Base-by-base conservation (phyloP, 1,140 invertebrate genomes). In the Penaeus vannamei region DNA sequence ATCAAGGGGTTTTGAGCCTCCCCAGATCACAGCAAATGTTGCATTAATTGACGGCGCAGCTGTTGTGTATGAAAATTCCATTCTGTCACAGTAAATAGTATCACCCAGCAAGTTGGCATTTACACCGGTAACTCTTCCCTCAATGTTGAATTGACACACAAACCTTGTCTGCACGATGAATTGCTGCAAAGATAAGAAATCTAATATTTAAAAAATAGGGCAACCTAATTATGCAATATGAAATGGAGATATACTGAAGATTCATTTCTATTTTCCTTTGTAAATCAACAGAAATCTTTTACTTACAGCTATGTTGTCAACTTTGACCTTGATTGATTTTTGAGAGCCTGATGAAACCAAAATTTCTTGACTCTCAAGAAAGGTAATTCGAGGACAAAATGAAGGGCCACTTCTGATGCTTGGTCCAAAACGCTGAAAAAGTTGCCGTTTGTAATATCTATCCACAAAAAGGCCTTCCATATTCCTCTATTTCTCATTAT, bases 71-170 rank as follows among this genome's bases (percentile, higher is more conserved):
- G 96, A 96, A 93, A 98, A 98, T 93, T 97, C 97, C 94, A 98
- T 98, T 62, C 95, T 94, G 92, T 98, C 97, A 93, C 98, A 98
- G 93, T 98, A 98, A 93, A 98, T 98, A 64, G 97, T 98, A 93
- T 98, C 97, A 53, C 96, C 97, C 20, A 98, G 93, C 60, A 98
- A 94, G 93, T 97, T 96, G 85, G 97, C 98, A 93, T 97, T 97
- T 2, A 98, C 96, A 93, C 96, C 97, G 60, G 97, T 97, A 10
- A 98, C 97, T 23, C 97, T 95, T 36, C 97, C 98, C 93, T 98
- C 97, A 92, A 98, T 98, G 94, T 98, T 98, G 93, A 98, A 98
- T 93, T 98, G 97, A 93, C 98, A 98, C 77, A 98, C 97, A 93
- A 98, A 98, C 91, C 97, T 94, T 14, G 97, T 98, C 93, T 98